phyloP scores from a whole-genome alignment of 1,140 invertebrate species.

The Hyposmocoma kahamanoa region DNA sequence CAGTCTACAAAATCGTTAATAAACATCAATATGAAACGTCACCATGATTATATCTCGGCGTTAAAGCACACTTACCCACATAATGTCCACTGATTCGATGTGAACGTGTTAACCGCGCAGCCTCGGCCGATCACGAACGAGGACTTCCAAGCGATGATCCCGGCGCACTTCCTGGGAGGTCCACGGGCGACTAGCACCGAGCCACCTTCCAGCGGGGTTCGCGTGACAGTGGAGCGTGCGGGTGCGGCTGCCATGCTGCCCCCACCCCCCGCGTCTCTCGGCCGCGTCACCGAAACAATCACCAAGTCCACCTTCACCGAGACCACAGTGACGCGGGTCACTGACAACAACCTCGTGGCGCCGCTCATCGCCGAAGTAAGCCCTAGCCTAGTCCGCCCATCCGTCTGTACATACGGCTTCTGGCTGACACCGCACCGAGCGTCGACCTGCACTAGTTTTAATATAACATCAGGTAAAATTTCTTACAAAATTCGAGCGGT shows the following conservation, averaged over 20 bases:
- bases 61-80: too few species aligned
- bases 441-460: too few species aligned
- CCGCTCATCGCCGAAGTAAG: slow-evolving; percentile 91
- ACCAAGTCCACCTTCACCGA: slow-evolving; percentile 95
- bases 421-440: neutral
- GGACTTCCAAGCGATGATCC: slow-evolving; percentile 95
- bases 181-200: slow-evolving; percentile 25
- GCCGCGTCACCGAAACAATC: slow-evolving; percentile 92
- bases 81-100: slow-evolving; percentile 40
- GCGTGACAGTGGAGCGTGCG: slow-evolving; percentile 75
- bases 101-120: slow-evolving; percentile 71
- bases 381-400: too few species aligned
- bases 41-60: too few species aligned
- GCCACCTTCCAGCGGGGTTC: slow-evolving; percentile 46
- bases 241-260: slow-evolving; percentile 79
- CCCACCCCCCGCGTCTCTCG: slow-evolving; percentile 86
- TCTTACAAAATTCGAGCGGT: too few species aligned
- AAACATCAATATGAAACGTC: too few species aligned
- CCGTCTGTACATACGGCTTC: neutral
- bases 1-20: too few species aligned
- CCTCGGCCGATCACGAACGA: slow-evolving; percentile 91
- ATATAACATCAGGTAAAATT: too few species aligned
- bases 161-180: slow-evolving; percentile 86
- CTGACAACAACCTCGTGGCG: slow-evolving; percentile 89
- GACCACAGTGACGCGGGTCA: slow-evolving; percentile 93